These are phyloP conservation scores for Asarcornis scutulata DNA, from an alignment of 2,113 vertebrate genomes.

Conservation along the genomic window DNA sequence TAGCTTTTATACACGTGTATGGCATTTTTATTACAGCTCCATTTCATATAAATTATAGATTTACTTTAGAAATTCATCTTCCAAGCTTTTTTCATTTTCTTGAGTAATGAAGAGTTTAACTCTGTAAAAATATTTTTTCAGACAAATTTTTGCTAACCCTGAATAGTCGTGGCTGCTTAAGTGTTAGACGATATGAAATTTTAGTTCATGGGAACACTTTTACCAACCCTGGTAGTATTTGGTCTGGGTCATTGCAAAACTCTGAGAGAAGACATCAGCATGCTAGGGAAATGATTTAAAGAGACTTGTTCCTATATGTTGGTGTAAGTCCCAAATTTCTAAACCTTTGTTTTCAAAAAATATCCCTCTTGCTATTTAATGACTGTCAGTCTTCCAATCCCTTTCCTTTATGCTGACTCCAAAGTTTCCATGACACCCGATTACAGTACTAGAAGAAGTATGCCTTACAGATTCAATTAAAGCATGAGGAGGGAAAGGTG, in stretches of 20 bases:
- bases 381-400: background rate
- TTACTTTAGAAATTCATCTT: background rate
- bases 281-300: background rate
- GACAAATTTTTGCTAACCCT: background rate
- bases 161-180: background rate
- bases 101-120: background rate
- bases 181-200: background rate
- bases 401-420: background rate
- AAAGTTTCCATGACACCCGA: constrained; percentile 45
- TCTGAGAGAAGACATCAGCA: background rate
- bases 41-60: background rate
- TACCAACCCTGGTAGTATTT: background rate
- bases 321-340: background rate
- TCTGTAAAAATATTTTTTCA: background rate
- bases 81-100: background rate
- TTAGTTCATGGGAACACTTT: background rate
- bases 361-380: background rate
- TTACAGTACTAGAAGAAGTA: background rate
- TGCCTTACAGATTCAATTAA: constrained; percentile 3
- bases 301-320: background rate
- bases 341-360: background rate
- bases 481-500: constrained; percentile 3
- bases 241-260: background rate
- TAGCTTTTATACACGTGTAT: background rate
- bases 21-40: constrained; percentile 14